Percentiles rank a stretch among this genome's conserved stretches.
Evolutionary conservation across 2,797 vertebrate species (phyloP).

Genomic region (Selene dorsalis): DNA sequence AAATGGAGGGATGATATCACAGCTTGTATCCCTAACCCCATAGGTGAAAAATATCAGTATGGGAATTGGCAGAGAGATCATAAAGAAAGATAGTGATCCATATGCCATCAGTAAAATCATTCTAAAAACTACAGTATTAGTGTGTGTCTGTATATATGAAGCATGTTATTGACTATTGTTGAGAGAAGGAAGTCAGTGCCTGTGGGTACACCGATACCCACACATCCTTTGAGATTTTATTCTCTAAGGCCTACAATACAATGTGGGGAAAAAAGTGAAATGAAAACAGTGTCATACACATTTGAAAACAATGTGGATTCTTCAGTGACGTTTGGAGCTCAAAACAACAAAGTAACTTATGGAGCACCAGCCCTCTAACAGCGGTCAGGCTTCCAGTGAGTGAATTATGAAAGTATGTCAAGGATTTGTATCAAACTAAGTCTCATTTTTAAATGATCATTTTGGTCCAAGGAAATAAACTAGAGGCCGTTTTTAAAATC

Average conservation of each 20-base stretch:
- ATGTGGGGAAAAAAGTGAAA: not conserved
- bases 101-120: not conserved
- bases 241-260: not conserved
- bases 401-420: not conserved
- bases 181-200: not conserved
- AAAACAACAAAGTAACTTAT: not conserved
- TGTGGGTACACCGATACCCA: not conserved
- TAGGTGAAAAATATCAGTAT: not conserved
- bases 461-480: not conserved
- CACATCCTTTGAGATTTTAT: not conserved
- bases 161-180: not conserved
- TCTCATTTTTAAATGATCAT: not conserved
- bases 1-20: conserved; percentile 29
- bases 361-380: not conserved
- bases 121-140: not conserved
- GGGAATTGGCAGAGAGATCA: conserved; percentile 12
- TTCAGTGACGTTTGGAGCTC: not conserved
- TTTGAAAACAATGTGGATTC: not conserved
- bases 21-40: not conserved
- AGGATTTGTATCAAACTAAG: conserved; percentile 2
- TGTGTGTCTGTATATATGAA: not conserved
- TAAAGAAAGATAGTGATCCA: not conserved
- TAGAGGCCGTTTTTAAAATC: not conserved
- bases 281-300: no score
- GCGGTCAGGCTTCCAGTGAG: not conserved